phyloP scores from a whole-genome alignment of 1,140 invertebrate species.

The Musca vetustissima region DNA sequence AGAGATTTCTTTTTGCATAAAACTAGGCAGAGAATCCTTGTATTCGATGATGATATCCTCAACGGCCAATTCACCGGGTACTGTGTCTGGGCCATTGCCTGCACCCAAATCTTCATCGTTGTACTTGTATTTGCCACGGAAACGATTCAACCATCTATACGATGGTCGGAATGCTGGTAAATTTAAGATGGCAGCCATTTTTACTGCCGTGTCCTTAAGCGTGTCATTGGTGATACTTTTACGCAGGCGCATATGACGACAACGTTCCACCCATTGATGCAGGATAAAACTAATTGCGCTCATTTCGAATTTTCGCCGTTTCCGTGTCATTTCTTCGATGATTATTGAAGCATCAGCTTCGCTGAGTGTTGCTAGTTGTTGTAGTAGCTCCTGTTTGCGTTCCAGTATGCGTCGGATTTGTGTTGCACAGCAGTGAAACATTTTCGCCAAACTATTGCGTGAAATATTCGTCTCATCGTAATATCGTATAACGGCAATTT shows the following conservation, averaged over 20 bases:
- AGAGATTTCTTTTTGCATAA: constrained; percentile 47
- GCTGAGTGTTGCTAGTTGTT: constrained; percentile 46
- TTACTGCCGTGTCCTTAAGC: constrained; percentile 45
- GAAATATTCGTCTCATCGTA: constrained; percentile 52
- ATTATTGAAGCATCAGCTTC: constrained; percentile 48
- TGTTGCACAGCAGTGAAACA: constrained; percentile 53
- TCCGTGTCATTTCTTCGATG: constrained; percentile 51
- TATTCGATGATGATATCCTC: constrained; percentile 52
- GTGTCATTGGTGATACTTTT: constrained; percentile 43
- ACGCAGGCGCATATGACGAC: constrained; percentile 36
- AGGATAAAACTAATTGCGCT: constrained; percentile 50
- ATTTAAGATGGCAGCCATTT: constrained; percentile 47
- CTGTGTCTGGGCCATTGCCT: constrained; percentile 27
- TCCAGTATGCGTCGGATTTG: constrained; percentile 52
- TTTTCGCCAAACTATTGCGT: constrained; percentile 48
- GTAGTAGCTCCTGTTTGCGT: constrained; percentile 45
- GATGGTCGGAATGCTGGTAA: constrained; percentile 47
- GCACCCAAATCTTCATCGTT: constrained; percentile 46
- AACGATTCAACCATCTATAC: constrained; percentile 50
- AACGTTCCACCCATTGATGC: constrained; percentile 49
- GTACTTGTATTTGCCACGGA: constrained; percentile 50
- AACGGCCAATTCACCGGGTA: constrained; percentile 36
- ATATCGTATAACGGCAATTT: constrained; percentile 51
- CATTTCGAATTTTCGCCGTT: constrained; percentile 52
- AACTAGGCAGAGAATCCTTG: constrained; percentile 45